Conservation (phyloP, 1,140 invertebrate genomes). For the Medauroidea extradentata region DNA sequence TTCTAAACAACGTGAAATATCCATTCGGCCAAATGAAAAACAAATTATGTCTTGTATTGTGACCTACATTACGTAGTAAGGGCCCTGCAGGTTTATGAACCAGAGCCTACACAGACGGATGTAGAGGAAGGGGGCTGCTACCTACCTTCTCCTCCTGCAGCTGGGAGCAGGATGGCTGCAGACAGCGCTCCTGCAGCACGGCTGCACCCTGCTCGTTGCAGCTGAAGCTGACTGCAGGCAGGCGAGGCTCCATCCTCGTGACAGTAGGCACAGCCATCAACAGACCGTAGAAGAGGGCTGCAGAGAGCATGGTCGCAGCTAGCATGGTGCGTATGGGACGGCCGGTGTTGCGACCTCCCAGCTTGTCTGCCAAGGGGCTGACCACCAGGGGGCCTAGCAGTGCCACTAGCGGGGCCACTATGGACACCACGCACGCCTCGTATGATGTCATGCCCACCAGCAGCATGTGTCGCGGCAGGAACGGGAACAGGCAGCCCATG, state of each 20-base stretch:
- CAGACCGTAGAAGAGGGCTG: constrained; percentile 60
- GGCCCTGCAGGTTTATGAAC: no score
- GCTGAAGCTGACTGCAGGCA: constrained; percentile 59
- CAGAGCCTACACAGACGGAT: no score
- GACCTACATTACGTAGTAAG: no score
- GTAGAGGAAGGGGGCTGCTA: not conserved
- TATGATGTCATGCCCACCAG: constrained; percentile 60
- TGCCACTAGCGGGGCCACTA: constrained; percentile 65
- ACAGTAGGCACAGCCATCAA: constrained; percentile 60
- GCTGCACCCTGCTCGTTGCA: constrained; percentile 60
- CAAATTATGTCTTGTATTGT: no score
- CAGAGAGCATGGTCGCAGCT: constrained; percentile 57
- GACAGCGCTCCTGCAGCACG: constrained; percentile 64
- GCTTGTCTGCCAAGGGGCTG: constrained; percentile 62
- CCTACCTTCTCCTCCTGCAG: constrained; percentile 55
- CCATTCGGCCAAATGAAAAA: no score
- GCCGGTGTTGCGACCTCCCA: constrained; percentile 48
- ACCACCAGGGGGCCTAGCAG: constrained; percentile 62
- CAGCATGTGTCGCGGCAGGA: constrained; percentile 68
- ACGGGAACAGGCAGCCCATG: constrained; percentile 68
- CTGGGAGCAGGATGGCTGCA: constrained; percentile 54
- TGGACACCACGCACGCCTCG: constrained; percentile 66
- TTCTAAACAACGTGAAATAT: no score
- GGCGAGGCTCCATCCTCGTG: constrained; percentile 45
- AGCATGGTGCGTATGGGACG: constrained; percentile 62